Conservation (phyloP, 2,888 invertebrate species). For the Embidobia sp. region DNA sequence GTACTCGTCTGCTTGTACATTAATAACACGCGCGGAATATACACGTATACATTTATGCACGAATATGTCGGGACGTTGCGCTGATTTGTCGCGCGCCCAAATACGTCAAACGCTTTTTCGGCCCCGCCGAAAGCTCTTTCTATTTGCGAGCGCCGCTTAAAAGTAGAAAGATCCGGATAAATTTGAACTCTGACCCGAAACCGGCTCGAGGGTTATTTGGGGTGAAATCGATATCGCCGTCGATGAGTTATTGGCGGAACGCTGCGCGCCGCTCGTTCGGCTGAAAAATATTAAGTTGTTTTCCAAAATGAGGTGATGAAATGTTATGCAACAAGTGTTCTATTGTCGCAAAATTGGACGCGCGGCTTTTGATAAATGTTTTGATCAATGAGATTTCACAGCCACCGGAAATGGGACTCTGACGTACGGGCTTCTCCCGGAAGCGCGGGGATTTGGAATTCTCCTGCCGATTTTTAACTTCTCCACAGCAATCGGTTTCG, state of each 20-base stretch:
- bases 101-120: constrained; percentile 44
- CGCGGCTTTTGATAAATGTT: too few species aligned
- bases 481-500: too few species aligned
- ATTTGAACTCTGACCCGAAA: constrained; percentile 36
- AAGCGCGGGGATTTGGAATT: too few species aligned
- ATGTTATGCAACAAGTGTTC: too few species aligned
- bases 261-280: not conserved
- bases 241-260: constrained; percentile 30
- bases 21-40: constrained; percentile 47
- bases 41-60: constrained; percentile 45
- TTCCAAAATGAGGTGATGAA: too few species aligned
- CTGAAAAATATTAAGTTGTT: not conserved
- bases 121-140: constrained; percentile 8
- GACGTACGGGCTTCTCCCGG: too few species aligned
- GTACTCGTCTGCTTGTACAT: constrained; percentile 53
- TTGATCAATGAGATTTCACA: too few species aligned
- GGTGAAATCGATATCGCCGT: constrained; percentile 33
- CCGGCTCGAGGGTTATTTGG: constrained; percentile 16
- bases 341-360: too few species aligned
- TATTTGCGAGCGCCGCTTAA: constrained; percentile 13
- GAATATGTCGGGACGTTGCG: constrained; percentile 43
- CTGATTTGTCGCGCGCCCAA: constrained; percentile 44
- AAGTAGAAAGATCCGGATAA: constrained; percentile 2
- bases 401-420: too few species aligned
- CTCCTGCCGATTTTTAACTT: too few species aligned